A percentile compares a stretch with the other conserved stretches of the same genome.
Evolutionary conservation across 2,888 invertebrate species (phyloP).

Genomic region (Zaprionus bogoriensis): DNA sequence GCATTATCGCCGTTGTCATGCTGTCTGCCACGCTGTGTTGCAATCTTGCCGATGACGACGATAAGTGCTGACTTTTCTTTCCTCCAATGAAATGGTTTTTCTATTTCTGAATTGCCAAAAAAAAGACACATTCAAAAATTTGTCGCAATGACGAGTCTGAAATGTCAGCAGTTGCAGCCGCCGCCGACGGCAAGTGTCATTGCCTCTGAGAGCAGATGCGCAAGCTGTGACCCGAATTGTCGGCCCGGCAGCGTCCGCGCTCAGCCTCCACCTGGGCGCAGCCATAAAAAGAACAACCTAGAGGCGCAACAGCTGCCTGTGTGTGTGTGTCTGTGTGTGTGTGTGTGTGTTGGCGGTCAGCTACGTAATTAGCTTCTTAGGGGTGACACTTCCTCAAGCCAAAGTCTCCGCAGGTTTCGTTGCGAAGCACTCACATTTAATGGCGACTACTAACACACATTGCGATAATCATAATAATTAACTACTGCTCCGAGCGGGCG

Average conservation of each 20-base stretch:
- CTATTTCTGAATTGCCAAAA: constrained; percentile 4
- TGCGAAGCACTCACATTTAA: constrained; percentile 32
- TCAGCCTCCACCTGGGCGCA: constrained; percentile 30
- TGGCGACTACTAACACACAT: constrained; percentile 44
- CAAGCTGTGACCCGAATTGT: constrained; percentile 69
- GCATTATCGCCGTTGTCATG: constrained; percentile 22
- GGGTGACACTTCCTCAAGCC: constrained; percentile 66
- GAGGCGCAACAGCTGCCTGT: too few species aligned
- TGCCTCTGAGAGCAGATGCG: constrained; percentile 56
- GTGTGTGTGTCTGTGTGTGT: too few species aligned
- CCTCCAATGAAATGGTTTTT: constrained; percentile 33
- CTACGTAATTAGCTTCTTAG: constrained; percentile 37
- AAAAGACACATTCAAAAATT: too few species aligned
- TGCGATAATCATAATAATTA: not conserved
- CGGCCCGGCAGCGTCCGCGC: not conserved
- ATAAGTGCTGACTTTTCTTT: constrained; percentile 35
- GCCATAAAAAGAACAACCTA: constrained; percentile 66
- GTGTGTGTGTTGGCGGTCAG: constrained; percentile 55
- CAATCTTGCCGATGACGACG: constrained; percentile 24
- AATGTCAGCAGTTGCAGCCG: constrained; percentile 70
- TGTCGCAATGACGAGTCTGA: constrained; percentile 67
- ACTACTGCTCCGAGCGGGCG: constrained; percentile 5
- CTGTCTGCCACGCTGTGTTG: constrained; percentile 10
- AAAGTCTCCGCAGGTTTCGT: constrained; percentile 30
- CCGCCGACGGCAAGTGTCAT: constrained; percentile 67